phyloP scores from a whole-genome alignment of 92 coral and sea anemone genomes.

The Porites divaricata region DNA sequence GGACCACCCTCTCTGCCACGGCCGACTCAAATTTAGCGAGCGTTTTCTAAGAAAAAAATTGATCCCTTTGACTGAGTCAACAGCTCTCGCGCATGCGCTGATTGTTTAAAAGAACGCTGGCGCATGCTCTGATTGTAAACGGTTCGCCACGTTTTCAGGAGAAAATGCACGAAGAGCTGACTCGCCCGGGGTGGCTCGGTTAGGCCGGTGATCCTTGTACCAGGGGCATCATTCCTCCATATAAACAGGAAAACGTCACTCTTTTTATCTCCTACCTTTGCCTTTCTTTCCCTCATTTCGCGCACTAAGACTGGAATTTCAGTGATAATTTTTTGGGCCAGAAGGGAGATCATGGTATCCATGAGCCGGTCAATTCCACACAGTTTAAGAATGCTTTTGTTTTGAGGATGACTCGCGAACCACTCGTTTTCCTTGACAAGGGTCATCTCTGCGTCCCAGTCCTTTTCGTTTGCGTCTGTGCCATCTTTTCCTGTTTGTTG shows the following conservation, averaged over 20 bases:
- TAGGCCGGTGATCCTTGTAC: not conserved
- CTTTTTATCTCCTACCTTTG: constrained; percentile 13
- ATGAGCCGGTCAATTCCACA: constrained; percentile 80
- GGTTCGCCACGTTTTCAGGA: too few relatives aligned
- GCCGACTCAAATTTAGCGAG: too few relatives aligned
- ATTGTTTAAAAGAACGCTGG: too few relatives aligned
- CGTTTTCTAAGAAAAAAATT: too few relatives aligned
- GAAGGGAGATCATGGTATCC: constrained; percentile 76
- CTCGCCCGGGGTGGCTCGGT: too few relatives aligned
- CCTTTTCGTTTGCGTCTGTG: constrained; percentile 68
- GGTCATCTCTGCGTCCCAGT: constrained; percentile 82
- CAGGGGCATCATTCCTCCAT: not conserved
- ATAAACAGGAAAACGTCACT: too few relatives aligned
- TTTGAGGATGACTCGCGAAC: constrained; percentile 65
- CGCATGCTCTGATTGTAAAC: too few relatives aligned
- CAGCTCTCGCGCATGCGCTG: too few relatives aligned
- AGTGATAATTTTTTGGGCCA: constrained; percentile 70
- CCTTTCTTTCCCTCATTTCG: constrained; percentile 56
- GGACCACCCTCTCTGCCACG: too few relatives aligned
- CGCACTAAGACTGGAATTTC: constrained; percentile 68
- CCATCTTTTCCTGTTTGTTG: constrained; percentile 77
- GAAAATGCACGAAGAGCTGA: too few relatives aligned
- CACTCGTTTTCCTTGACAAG: constrained; percentile 67
- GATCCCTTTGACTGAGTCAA: too few relatives aligned
- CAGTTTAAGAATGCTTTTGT: constrained; percentile 56